phyloP scores from a whole-genome alignment of 2,797 vertebrate species.

The Eidolon dupreanum region DNA sequence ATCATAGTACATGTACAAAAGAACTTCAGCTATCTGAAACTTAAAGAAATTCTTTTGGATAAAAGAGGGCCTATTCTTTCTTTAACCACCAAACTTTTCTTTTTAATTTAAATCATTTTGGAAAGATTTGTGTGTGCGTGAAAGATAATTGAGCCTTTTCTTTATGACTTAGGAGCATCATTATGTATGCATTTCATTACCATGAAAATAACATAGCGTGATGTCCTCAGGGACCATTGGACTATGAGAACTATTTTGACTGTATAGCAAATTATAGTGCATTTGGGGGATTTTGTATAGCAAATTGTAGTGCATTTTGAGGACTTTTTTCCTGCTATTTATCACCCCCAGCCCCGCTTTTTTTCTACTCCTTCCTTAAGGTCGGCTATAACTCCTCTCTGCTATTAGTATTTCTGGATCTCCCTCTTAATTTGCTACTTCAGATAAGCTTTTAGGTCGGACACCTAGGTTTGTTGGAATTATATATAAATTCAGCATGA shows the following conservation, averaged over 20 bases:
- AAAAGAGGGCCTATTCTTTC: slow-evolving; percentile 30
- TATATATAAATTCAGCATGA: not conserved
- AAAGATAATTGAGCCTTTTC: slow-evolving; percentile 65
- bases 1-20: slow-evolving; percentile 43
- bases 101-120: slow-evolving; percentile 59
- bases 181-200: slow-evolving; percentile 74
- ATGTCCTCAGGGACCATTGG: slow-evolving; percentile 42
- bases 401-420: not conserved
- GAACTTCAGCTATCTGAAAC: slow-evolving; percentile 61
- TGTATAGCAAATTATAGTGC: slow-evolving; percentile 56
- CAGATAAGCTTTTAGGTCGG: not conserved
- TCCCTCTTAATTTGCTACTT: slow-evolving; percentile 44
- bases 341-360: not conserved
- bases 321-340: slow-evolving; percentile 10
- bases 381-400: not conserved
- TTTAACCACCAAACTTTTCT: slow-evolving; percentile 63
- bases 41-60: slow-evolving; percentile 63
- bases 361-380: not conserved
- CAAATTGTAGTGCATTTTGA: no score
- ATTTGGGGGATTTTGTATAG: not conserved
- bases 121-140: not conserved
- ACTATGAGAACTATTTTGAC: slow-evolving; percentile 53
- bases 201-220: slow-evolving; percentile 66
- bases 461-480: not conserved
- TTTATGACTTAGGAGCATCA: slow-evolving; percentile 67